A percentile compares a stretch with the other conserved stretches of the same genome.
Conservation (phyloP, 2,113 vertebrate genomes). For the Odobenus rosmarus region DNA sequence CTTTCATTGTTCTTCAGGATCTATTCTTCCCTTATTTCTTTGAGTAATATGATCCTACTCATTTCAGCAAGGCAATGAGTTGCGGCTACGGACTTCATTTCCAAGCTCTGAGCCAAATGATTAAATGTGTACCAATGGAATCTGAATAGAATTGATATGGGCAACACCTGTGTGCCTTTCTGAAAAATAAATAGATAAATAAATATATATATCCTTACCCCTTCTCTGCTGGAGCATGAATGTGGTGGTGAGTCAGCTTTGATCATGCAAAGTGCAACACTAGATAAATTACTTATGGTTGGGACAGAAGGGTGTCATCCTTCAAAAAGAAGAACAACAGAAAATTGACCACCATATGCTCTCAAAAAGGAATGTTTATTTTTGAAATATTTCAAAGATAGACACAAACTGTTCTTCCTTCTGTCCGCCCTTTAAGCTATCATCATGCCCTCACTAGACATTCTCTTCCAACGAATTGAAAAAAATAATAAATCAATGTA, state of each 20-base stretch:
- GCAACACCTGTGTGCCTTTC: neutral
- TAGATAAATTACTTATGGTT: neutral
- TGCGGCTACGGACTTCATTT: no score
- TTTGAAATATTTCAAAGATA: conserved; percentile 39
- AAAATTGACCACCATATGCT: neutral
- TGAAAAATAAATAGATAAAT: neutral
- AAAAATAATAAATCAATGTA: neutral
- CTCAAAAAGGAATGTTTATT: conserved; percentile 3
- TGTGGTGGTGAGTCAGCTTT: neutral
- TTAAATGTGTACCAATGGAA: no score
- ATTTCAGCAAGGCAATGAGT: neutral
- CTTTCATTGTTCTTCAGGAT: neutral
- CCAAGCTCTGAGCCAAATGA: neutral
- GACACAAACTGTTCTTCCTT: neutral
- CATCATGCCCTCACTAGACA: neutral
- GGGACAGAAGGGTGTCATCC: neutral
- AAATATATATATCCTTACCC: neutral
- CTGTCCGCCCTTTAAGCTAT: neutral
- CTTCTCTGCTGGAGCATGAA: neutral
- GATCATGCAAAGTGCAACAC: neutral
- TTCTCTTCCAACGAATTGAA: neutral
- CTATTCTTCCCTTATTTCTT: neutral
- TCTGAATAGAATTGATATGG: no score
- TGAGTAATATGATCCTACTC: neutral
- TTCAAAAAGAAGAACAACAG: neutral